Percentiles rank a stretch among this genome's conserved stretches.
Evolutionary conservation across 2,113 vertebrate genomes (phyloP).

Genomic region (Sylvilagus bachmani): DNA sequence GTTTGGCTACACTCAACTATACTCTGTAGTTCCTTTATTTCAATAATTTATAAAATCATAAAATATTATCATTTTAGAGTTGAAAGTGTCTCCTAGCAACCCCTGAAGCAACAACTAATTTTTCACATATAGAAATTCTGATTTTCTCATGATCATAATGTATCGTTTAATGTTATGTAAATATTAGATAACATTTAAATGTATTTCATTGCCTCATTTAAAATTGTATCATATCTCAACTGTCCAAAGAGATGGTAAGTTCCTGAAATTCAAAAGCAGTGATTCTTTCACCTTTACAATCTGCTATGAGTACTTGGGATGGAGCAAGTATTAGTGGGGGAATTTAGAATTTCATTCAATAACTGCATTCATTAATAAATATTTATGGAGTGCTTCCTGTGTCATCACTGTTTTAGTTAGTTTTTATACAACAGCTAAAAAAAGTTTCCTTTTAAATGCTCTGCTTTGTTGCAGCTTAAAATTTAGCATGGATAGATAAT

Average conservation of each 20-base stretch:
- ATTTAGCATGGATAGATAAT: not conserved
- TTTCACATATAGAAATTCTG: not conserved
- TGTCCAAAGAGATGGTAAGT: not conserved
- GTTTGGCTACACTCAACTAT: not conserved
- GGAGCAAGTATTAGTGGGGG: not conserved
- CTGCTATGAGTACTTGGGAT: not conserved
- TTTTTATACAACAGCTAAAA: not conserved
- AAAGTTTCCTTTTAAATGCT: not conserved
- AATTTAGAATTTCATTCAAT: not conserved
- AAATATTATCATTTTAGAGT: not conserved
- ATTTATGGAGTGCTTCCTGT: not conserved
- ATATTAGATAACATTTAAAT: too few relatives aligned
- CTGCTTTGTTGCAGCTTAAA: not conserved
- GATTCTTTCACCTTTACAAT: not conserved
- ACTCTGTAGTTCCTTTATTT: not conserved
- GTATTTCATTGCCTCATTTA: not conserved
- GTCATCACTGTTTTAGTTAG: not conserved
- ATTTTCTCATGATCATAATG: not conserved
- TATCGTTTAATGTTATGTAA: too few relatives aligned
- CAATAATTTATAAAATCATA: not conserved
- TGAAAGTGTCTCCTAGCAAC: not conserved
- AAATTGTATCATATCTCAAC: not conserved
- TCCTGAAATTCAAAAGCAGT: not conserved
- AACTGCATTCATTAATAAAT: not conserved
- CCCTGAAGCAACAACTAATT: not conserved